phyloP scores from a whole-genome alignment of 2,797 vertebrate genomes.

The Sebastes steindachneri region DNA sequence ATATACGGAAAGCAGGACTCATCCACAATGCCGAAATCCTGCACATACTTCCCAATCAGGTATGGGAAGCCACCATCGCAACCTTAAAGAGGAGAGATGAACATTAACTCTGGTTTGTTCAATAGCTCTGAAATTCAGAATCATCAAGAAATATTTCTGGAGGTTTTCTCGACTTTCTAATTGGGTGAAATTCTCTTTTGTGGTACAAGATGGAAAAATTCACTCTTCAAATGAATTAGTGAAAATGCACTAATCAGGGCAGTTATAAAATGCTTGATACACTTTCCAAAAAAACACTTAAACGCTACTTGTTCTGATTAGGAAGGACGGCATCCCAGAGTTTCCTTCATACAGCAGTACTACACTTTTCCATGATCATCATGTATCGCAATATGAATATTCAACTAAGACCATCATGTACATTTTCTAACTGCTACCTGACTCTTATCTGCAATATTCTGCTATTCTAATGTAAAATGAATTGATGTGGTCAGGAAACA shows the following conservation, averaged over 20 bases:
- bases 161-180: background rate
- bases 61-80: constrained; percentile 97
- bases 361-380: background rate
- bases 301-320: background rate
- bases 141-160: background rate
- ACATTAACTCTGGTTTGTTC: background rate
- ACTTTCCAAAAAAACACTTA: background rate
- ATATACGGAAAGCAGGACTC: constrained; percentile 92
- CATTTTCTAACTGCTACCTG: background rate
- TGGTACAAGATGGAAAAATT: background rate
- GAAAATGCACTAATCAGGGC: background rate
- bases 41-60: constrained; percentile 92
- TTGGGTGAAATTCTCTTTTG: background rate
- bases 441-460: background rate
- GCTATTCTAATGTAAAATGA: background rate
- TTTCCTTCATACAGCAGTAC: background rate
- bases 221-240: background rate
- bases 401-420: background rate
- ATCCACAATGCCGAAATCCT: constrained; percentile 95
- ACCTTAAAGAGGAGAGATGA: constrained; percentile 74
- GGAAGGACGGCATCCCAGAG: background rate
- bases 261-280: background rate
- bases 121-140: background rate
- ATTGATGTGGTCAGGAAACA: background rate
- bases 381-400: background rate